These are phyloP conservation scores for Prunella strophiata DNA, from an alignment of 2,797 vertebrate genomes.

Conservation along the genomic window DNA sequence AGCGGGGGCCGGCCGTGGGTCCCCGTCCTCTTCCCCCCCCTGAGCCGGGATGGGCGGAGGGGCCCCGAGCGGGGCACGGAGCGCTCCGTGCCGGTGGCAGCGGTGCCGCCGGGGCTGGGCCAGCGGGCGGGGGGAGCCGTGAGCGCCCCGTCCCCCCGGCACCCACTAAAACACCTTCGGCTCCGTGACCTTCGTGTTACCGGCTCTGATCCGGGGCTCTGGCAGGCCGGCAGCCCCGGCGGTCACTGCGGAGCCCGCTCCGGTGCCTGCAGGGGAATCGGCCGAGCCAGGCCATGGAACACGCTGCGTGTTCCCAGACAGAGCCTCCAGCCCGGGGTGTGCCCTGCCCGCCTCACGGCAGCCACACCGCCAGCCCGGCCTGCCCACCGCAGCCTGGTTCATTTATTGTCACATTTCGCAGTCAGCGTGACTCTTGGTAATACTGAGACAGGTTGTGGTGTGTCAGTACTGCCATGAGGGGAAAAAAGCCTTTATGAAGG, in stretches of 20 bases:
- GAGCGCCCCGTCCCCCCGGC: not conserved
- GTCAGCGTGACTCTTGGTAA: not conserved
- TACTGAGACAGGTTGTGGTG: not conserved
- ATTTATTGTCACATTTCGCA: not conserved
- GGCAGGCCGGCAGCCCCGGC: not conserved
- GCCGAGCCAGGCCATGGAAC: fast-evolving
- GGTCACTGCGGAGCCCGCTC: fast-evolving
- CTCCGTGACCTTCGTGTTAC: fast-evolving
- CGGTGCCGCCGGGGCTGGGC: not conserved
- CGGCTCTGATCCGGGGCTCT: fast-evolving
- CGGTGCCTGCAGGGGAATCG: fast-evolving
- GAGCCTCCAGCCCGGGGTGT: fast-evolving
- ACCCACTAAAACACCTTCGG: fast-evolving
- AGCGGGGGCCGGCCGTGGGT: too few relatives aligned
- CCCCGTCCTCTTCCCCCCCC: too few relatives aligned
- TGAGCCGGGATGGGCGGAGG: not conserved
- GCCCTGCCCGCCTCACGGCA: fast-evolving
- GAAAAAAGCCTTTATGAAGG: not conserved
- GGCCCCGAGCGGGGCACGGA: not conserved
- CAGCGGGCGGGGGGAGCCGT: too few relatives aligned
- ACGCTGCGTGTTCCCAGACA: fast-evolving
- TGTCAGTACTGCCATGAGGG: fast-evolving
- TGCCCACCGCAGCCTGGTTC: not conserved
- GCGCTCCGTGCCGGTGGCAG: not conserved
- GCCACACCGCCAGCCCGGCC: not conserved